phyloP scores from a whole-genome alignment of 2,113 vertebrate species.

The Enhydra lutris region DNA sequence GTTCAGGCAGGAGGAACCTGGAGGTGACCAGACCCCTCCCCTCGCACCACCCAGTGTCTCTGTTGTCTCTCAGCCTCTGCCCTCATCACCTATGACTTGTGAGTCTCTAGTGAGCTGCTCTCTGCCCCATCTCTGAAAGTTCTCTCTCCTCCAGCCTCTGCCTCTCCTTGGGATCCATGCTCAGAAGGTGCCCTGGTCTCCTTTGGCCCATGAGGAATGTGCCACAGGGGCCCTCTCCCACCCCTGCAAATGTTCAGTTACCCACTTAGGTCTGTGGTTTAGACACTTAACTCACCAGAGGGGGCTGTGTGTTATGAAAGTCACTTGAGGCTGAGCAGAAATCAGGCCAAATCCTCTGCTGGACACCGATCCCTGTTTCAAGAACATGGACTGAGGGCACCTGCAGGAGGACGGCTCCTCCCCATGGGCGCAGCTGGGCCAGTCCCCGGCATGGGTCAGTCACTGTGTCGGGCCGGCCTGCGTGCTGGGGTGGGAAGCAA shows the following conservation, averaged over 20 bases:
- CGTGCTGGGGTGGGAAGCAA: not conserved
- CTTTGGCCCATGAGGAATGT: not conserved
- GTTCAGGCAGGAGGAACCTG: not conserved
- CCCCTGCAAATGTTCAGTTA: not conserved
- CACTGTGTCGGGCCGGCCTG: fast-evolving
- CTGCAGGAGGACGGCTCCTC: not conserved
- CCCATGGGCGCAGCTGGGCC: not conserved
- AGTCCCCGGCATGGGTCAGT: not conserved
- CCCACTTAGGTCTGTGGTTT: not conserved
- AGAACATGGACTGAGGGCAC: not conserved
- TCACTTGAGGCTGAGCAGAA: not conserved
- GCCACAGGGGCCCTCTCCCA: not conserved
- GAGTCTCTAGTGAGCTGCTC: not conserved
- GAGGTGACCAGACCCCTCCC: not conserved
- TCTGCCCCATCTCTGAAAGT: not conserved
- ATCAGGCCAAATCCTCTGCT: not conserved
- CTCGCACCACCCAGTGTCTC: too few relatives aligned
- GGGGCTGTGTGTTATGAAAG: too few relatives aligned
- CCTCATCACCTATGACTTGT: not conserved
- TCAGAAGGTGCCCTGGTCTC: not conserved
- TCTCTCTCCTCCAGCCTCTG: not conserved
- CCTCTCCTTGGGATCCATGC: too few relatives aligned
- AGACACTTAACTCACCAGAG: not conserved
- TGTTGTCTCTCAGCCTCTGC: not conserved
- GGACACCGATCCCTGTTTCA: fast-evolving